A percentile compares a stretch with the other conserved stretches of the same genome.
Conservation (phyloP, 2,888 invertebrate genomes). For the Eilema griseolum region DNA sequence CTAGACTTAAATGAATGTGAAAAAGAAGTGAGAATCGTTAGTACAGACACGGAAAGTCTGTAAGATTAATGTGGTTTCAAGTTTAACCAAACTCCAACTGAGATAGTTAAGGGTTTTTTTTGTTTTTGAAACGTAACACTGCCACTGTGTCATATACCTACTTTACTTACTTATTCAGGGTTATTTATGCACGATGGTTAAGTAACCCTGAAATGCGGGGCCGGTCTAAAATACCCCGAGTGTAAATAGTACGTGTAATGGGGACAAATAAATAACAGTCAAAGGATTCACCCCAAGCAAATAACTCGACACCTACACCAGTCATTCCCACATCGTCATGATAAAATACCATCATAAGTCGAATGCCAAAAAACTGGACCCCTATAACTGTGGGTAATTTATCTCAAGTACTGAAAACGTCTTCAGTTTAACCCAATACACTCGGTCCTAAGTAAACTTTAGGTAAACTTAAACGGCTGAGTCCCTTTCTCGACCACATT, state of each 20-base stretch:
- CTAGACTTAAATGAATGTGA: neutral
- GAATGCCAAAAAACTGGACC: constrained; percentile 83
- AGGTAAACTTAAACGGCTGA: constrained; percentile 81
- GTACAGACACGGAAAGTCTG: constrained; percentile 64
- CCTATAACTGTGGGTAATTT: constrained; percentile 80
- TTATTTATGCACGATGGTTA: neutral
- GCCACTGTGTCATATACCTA: constrained; percentile 2
- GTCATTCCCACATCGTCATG: constrained; percentile 69
- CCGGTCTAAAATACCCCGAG: constrained; percentile 37
- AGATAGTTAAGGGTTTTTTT: constrained; percentile 65
- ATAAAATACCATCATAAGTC: constrained; percentile 80
- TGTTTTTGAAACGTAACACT: constrained; percentile 31
- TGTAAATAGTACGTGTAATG: constrained; percentile 48
- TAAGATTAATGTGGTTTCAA: constrained; percentile 78
- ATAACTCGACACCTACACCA: constrained; percentile 57
- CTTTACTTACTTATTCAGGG: neutral
- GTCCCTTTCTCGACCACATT: constrained; percentile 85
- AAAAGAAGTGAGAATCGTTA: constrained; percentile 45
- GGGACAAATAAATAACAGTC: constrained; percentile 50
- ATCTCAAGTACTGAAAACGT: constrained; percentile 78
- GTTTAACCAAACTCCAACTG: constrained; percentile 69
- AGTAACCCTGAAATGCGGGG: constrained; percentile 36
- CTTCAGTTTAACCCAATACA: constrained; percentile 84
- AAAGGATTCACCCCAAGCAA: constrained; percentile 56
- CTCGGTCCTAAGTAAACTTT: constrained; percentile 85